Evolutionary conservation across 2,797 vertebrate genomes (phyloP).

Genomic region (Melanotaenia trifasciata): DNA sequence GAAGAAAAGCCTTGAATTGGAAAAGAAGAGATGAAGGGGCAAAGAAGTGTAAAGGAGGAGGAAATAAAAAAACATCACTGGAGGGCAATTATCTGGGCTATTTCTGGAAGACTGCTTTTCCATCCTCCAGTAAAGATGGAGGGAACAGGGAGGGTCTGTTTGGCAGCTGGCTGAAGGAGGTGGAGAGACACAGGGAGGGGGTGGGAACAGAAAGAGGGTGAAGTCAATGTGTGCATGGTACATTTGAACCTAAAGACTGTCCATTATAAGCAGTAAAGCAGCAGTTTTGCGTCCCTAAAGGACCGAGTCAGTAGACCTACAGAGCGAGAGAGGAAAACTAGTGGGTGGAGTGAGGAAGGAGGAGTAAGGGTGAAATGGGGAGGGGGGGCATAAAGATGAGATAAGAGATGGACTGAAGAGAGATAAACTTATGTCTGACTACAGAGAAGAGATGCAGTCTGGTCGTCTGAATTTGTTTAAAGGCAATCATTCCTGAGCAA

Average conservation of each 20-base stretch:
- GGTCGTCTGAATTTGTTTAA: background rate
- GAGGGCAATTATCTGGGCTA: slow-evolving; percentile 81
- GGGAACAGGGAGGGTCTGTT: slow-evolving; percentile 76
- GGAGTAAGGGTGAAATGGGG: background rate
- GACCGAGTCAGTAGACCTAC: slow-evolving; percentile 4
- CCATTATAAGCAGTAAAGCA: slow-evolving; percentile 38
- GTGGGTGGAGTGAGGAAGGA: background rate
- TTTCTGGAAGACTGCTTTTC: slow-evolving; percentile 80
- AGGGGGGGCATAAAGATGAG: slow-evolving; percentile 26
- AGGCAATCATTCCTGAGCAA: background rate
- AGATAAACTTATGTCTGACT: background rate
- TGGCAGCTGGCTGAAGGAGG: slow-evolving; percentile 69
- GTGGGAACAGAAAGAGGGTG: slow-evolving; percentile 1
- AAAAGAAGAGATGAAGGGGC: slow-evolving; percentile 41
- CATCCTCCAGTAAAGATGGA: slow-evolving; percentile 64
- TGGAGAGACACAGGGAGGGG: slow-evolving; percentile 26
- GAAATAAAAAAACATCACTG: slow-evolving; percentile 62
- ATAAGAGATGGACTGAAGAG: slow-evolving; percentile 21
- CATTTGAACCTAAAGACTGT: slow-evolving; percentile 35
- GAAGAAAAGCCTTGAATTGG: slow-evolving; percentile 29
- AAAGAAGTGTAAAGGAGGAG: slow-evolving; percentile 25
- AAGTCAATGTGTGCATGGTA: slow-evolving; percentile 48
- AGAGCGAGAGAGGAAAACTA: background rate
- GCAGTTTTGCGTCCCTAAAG: slow-evolving; percentile 10
- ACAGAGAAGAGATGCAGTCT: background rate